Evolutionary conservation across 2,888 invertebrate genomes (phyloP), one percentile per base, ranked within the genome.

Genomic region (Machimus rusticus): DNA sequence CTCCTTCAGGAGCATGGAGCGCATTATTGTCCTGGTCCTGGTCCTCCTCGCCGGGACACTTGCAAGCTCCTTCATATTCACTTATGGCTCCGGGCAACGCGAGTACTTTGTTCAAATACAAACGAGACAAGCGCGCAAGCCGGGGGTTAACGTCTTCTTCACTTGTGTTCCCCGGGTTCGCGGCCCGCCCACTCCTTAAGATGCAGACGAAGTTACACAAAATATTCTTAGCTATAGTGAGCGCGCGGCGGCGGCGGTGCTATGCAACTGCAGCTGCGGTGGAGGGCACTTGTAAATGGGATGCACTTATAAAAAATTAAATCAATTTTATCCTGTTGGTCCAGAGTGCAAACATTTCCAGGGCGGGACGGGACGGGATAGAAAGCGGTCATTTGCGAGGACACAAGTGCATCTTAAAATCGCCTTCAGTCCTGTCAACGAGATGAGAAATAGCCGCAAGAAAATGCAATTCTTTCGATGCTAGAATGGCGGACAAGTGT

Each of bases 41-140:
- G 66, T 66, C 66, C 66, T 66, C 12, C 66, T 66, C 28, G 23
- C 14, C 66, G n/a, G 37, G 76, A 37, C n/a, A 37, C 37, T 34
- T 76, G 34, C 34, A 76, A 37, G 76, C 37, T 76, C 76, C 37
- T 76, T 76, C 76, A 76, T 76, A 76, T 76, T 76, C 76, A 76
- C 76, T 76, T 76, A 76, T 76, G 76, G 76, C 76, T 76, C 37
- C 76, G 34, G 76, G 76, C 76, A 76, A 37, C 66, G 37, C 19
- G n/a, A n/a, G 76, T 76, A 37, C 37, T 76, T 76, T 34, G n/a
- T 34, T 76, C 37, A 76, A 37, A 76, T 34, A 37, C n/a, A 34
- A 76, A 37, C 16, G 34, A 76, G n/a, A 37, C 76, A 37, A 76
- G 37, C 37, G 37, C 37, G 37, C 37, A 76, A 34, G 34, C 76